phyloP scores from a whole-genome alignment of 2,113 vertebrate genomes.

The Thalassarche chlororhynchos region DNA sequence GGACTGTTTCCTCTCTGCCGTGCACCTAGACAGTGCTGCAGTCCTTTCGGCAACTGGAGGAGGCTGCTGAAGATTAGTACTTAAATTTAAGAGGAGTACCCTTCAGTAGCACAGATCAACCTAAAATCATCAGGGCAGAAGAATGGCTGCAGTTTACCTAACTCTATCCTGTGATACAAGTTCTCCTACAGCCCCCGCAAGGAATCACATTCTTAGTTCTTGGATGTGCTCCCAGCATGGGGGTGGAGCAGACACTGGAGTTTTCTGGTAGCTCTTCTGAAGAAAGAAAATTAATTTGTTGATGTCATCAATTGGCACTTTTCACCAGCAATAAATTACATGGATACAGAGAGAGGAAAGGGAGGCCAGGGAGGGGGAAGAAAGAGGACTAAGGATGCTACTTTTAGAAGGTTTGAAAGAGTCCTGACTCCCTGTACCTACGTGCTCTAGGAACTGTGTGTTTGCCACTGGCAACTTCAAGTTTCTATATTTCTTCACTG shows the following conservation, averaged over 20 bases:
- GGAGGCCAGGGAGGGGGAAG: background rate
- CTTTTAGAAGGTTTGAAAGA: background rate
- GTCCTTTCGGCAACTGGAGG: background rate
- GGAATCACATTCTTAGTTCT: background rate
- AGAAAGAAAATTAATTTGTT: slow-evolving; percentile 19
- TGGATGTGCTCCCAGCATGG: background rate
- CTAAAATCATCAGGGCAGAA: background rate
- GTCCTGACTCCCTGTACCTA: background rate
- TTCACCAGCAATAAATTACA: background rate
- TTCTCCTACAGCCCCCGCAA: background rate
- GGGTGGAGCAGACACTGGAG: background rate
- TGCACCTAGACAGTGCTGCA: background rate
- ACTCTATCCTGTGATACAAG: background rate
- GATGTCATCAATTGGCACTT: slow-evolving; percentile 8
- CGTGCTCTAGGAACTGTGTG: rapidly evolving
- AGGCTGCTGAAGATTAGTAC: background rate
- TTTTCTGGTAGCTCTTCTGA: slow-evolving; percentile 14
- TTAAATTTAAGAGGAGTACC: background rate
- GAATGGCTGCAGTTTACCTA: background rate
- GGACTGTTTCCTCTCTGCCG: no score
- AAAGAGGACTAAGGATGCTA: background rate
- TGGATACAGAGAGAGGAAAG: background rate
- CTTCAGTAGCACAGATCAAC: background rate
- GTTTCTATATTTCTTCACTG: background rate
- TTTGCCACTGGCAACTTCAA: background rate